Percentiles rank a stretch among this genome's conserved stretches.
Conservation (phyloP, 2,113 vertebrate genomes). For the Lethenteron reissneri region DNA sequence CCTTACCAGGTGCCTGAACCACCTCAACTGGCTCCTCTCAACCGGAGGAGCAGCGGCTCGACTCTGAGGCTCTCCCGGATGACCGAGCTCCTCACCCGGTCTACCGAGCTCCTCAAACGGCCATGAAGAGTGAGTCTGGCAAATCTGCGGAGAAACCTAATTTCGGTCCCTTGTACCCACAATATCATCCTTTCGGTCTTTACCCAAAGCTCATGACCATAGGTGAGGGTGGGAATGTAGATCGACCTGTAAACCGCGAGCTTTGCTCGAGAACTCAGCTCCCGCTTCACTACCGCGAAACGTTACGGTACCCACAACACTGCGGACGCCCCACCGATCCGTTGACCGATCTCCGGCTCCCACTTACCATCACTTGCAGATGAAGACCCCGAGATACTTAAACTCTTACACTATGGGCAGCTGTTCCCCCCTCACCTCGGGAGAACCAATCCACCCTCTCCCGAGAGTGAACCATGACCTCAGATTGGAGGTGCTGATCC, state of each 20-base stretch:
- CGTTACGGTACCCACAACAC: slow-evolving; percentile 4
- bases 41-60: neutral
- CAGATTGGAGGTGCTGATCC: slow-evolving; percentile 9
- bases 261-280: too few species aligned
- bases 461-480: slow-evolving; percentile 5
- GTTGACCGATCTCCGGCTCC: neutral
- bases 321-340: slow-evolving; percentile 1
- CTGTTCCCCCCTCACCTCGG: slow-evolving; percentile 8
- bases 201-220: too few species aligned
- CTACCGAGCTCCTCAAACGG: neutral
- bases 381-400: slow-evolving; percentile 8
- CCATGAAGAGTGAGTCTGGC: neutral
- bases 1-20: slow-evolving; percentile 3
- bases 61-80: slow-evolving; percentile 2
- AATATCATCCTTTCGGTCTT: too few species aligned
- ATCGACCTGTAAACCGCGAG: too few species aligned
- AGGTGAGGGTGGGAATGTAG: too few species aligned
- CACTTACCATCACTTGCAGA: slow-evolving; percentile 3
- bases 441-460: slow-evolving; percentile 9
- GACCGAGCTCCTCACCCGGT: too few species aligned
- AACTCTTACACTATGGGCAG: slow-evolving; percentile 7
- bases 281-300: neutral
- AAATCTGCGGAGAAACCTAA: too few species aligned
- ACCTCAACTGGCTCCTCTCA: neutral
- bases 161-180: too few species aligned